Conservation (phyloP, 2,797 vertebrate species). For the Pteropus rufus region DNA sequence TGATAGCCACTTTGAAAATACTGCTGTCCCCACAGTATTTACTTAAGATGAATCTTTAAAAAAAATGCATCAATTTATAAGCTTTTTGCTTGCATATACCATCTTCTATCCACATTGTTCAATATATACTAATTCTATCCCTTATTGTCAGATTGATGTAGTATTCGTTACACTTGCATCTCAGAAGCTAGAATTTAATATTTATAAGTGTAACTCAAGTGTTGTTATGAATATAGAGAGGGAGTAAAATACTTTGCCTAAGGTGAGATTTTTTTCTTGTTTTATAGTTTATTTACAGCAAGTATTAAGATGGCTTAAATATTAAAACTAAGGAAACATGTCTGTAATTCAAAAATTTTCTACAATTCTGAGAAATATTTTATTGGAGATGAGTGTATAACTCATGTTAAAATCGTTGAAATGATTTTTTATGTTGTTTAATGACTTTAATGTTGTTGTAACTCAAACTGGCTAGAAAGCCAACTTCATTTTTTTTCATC, state of each 20-base stretch:
- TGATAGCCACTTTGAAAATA: background rate
- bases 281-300: background rate
- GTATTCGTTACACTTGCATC: background rate
- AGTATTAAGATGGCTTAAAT: background rate
- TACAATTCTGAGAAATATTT: constrained; percentile 20
- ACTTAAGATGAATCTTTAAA: background rate
- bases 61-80: background rate
- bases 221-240: background rate
- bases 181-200: background rate
- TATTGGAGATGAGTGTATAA: background rate
- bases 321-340: background rate
- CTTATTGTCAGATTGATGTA: background rate
- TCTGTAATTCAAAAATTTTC: background rate
- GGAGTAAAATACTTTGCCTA: background rate
- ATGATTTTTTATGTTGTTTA: background rate
- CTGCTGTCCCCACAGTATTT: too few relatives aligned
- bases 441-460: background rate
- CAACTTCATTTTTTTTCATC: background rate
- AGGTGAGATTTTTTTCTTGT: background rate
- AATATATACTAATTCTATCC: background rate
- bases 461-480: background rate
- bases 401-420: background rate
- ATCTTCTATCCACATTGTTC: background rate
- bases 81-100: background rate
- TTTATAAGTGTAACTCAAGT: background rate